Evolutionary conservation across 2,797 vertebrate species (phyloP).

Genomic region (Zalophus californianus): DNA sequence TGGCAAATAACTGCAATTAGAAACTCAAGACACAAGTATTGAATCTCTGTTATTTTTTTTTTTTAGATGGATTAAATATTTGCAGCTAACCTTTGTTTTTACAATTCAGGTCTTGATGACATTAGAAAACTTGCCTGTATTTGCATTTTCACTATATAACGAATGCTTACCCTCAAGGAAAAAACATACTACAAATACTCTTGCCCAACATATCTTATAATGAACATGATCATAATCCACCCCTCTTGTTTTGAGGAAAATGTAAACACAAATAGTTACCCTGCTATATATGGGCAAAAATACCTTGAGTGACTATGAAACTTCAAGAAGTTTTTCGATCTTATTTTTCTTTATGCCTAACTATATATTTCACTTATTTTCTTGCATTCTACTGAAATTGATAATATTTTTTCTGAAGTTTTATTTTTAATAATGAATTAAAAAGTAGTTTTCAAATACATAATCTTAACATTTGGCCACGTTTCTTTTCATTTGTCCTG

Average conservation of each 20-base stretch:
- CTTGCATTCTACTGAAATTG: not conserved
- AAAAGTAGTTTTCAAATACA: not conserved
- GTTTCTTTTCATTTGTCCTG: not conserved
- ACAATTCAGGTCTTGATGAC: not conserved
- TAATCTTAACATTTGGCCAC: not conserved
- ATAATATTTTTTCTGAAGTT: not conserved
- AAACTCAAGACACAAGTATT: not conserved
- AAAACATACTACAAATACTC: not conserved
- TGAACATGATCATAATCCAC: not conserved
- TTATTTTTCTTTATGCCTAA: not conserved
- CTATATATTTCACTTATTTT: not conserved
- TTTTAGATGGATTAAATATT: not conserved
- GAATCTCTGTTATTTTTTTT: not conserved
- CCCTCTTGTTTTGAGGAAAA: not conserved
- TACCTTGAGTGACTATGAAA: not conserved
- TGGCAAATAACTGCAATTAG: not conserved
- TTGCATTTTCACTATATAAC: conserved; percentile 48
- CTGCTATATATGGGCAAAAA: not conserved
- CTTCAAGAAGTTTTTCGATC: not conserved
- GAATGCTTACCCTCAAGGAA: conserved; percentile 27
- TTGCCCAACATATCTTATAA: not conserved
- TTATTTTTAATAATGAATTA: not conserved
- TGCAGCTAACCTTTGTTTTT: conserved; percentile 29
- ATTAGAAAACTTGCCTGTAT: conserved; percentile 26
- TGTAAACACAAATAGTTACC: not conserved